Conservation (phyloP, 2,888 invertebrate genomes). For the Xiphydria camelus region DNA sequence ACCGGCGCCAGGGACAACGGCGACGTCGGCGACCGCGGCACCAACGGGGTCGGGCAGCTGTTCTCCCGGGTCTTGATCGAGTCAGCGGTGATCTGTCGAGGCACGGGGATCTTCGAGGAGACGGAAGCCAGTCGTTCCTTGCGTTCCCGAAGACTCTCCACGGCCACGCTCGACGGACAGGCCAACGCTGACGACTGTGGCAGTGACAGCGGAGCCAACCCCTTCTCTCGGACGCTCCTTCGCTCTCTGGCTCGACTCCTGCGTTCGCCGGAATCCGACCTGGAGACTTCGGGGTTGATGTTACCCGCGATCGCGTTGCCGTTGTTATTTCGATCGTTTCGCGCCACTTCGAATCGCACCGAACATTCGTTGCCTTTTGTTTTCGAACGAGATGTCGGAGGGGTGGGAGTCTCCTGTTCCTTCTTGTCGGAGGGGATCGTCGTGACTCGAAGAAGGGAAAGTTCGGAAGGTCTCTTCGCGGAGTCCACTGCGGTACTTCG, state of each 20-base stretch:
- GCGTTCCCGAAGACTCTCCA: slow-evolving; percentile 33
- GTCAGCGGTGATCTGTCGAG: slow-evolving; percentile 16
- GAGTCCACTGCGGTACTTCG: slow-evolving; percentile 1
- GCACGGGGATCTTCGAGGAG: slow-evolving; percentile 36
- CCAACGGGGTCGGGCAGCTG: background rate
- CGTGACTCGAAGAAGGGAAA: too few relatives aligned
- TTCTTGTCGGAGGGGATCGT: too few relatives aligned
- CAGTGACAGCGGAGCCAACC: slow-evolving; percentile 20
- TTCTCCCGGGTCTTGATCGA: slow-evolving; percentile 3
- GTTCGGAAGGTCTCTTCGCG: slow-evolving; percentile 5
- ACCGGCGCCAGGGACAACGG: slow-evolving; percentile 25
- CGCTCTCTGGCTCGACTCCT: slow-evolving; percentile 50
- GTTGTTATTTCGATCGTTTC: slow-evolving; percentile 28
- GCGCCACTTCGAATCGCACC: background rate
- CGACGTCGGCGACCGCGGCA: slow-evolving; percentile 16
- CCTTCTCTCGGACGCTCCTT: slow-evolving; percentile 37
- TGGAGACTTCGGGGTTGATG: slow-evolving; percentile 23
- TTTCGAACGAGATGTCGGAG: too few relatives aligned
- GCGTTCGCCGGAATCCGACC: slow-evolving; percentile 41
- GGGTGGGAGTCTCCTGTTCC: too few relatives aligned
- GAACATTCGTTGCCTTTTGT: too few relatives aligned
- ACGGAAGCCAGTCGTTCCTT: slow-evolving; percentile 31
- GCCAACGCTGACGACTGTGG: slow-evolving; percentile 7
- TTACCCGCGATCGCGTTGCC: too few relatives aligned
- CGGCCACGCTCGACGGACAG: slow-evolving; percentile 1